Evolutionary conservation across 64 coral and sea anemone species (phyloP).

Genomic region (Montipora cactus): DNA sequence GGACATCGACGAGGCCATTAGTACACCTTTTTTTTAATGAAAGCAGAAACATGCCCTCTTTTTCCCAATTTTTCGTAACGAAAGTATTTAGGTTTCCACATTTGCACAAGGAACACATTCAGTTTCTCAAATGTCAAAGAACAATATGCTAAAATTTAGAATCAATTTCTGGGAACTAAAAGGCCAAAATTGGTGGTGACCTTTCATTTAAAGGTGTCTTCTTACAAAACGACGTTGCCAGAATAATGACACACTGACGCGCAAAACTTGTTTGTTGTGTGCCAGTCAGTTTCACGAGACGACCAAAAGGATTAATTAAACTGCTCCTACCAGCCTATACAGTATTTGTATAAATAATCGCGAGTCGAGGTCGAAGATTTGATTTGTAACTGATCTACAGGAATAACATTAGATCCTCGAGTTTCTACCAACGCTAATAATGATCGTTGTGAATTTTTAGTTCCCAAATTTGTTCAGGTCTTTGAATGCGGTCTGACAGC

Average conservation of each 20-base stretch:
- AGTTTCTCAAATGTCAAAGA: neutral
- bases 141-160: neutral
- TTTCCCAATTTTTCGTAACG: too few relatives aligned
- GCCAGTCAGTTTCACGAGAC: neutral
- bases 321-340: neutral
- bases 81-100: neutral
- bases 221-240: neutral
- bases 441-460: neutral
- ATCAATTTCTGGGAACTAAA: neutral
- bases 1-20: too few relatives aligned
- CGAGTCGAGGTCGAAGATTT: neutral
- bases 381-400: neutral
- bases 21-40: too few relatives aligned
- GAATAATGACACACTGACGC: neutral
- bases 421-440: neutral
- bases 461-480: neutral
- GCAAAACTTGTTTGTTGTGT: neutral
- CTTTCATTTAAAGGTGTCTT: neutral
- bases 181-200: neutral
- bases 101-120: neutral
- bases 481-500: neutral
- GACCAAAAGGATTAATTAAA: neutral
- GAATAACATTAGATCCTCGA: neutral
- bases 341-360: neutral
- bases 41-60: too few relatives aligned